Evolutionary conservation across 2,113 vertebrate genomes (phyloP), one percentile per base, ranked within the genome.

Genomic region (Epinephelus moara): DNA sequence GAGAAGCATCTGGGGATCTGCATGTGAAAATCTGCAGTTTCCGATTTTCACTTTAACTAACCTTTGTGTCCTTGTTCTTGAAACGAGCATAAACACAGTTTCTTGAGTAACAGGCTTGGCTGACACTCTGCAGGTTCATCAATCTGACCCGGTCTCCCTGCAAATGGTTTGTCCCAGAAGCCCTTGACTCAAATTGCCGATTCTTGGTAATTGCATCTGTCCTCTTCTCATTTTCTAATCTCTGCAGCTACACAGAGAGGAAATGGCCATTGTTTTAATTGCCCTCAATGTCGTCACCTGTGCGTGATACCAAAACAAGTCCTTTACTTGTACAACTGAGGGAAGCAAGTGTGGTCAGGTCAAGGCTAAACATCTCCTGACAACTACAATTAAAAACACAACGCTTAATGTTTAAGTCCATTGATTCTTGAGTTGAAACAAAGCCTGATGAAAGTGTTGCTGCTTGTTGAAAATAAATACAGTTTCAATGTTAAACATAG

Each of bases 141-240:
- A 66, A 75, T 81, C 45, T 45, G 45, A 40, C 37, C 30, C 45
- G 6, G 9, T 27, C 15, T 47, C 37, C 61, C 37, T 47, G n/a
- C 63, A 50, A 79, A 60, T 47, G 52, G 25, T 73, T 37, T 66
- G 30, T 78, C 68, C 62, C 40, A 70, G 62, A 69, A 33, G 79
- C 42, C 52, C 69, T 78, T 50, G 19, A 59, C 63, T 81, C 25
- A 72, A 53, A 55, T 19, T 63, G 63, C 55, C 17, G 17, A 73
- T 78, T 49, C 40, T 52, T 74, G 49, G 63, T 64, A 82, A 78
- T 63, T 86, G 62, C 56, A n/a, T 70, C 40, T 27, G 37, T 25
- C 71, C 59, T 66, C 11, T 17, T 67, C 45, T 78, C 37, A 15
- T 70, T 70, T 72, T 68, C 30, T 70, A 50, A 57, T 57, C 78